Conservation (phyloP, 2,888 invertebrate species). For the Coelopa pilipes region DNA sequence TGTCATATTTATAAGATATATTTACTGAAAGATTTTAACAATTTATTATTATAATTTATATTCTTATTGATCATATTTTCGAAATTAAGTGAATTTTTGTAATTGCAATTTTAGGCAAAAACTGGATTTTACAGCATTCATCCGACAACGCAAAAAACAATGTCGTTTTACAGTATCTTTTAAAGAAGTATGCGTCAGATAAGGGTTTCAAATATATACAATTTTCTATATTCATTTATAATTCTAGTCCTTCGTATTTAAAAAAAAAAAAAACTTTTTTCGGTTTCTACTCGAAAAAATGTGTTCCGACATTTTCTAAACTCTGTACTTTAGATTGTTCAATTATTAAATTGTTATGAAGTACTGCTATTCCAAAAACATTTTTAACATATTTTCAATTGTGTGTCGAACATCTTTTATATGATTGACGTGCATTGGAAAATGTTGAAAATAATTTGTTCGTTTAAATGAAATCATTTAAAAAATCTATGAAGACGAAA, state of each 20-base stretch:
- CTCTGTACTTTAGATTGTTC: constrained; percentile 12
- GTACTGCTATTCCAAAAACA: constrained; percentile 1
- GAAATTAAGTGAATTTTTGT: constrained; percentile 67
- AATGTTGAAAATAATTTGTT: neutral
- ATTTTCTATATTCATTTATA: constrained; percentile 40
- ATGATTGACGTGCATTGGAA: neutral
- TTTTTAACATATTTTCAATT: constrained; percentile 9
- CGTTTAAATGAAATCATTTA: constrained; percentile 16
- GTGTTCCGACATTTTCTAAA: constrained; percentile 12
- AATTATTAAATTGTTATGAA: neutral
- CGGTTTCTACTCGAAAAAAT: constrained; percentile 25
- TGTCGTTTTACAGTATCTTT: constrained; percentile 89
- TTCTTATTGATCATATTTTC: constrained; percentile 7
- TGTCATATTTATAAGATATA: neutral
- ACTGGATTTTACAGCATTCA: constrained; percentile 96
- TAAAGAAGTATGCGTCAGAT: constrained; percentile 79
- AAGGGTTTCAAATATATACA: constrained; percentile 48
- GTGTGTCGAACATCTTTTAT: constrained; percentile 16
- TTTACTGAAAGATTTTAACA: constrained; percentile 32
- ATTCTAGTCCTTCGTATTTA: constrained; percentile 37
- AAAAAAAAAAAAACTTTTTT: constrained; percentile 31
- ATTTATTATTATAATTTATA: constrained; percentile 1
- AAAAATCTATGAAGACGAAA: constrained; percentile 2
- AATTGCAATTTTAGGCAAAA: constrained; percentile 78
- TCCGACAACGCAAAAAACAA: constrained; percentile 83